These are phyloP conservation scores for Rhynchotus rufescens DNA, from an alignment of 2,797 vertebrate species.

Conservation along the genomic window DNA sequence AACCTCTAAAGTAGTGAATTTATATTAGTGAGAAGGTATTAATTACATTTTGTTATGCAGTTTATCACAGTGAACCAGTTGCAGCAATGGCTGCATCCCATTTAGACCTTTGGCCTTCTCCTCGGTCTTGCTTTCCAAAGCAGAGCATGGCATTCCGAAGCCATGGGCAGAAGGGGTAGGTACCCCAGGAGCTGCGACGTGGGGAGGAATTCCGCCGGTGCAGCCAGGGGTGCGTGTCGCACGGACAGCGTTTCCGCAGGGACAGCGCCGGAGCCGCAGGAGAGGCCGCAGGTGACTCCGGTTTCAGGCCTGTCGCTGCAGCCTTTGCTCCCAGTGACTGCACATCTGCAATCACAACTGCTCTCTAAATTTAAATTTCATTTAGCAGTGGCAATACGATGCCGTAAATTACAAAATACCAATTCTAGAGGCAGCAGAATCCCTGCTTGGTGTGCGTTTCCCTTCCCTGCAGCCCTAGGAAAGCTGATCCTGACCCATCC, in stretches of 20 bases:
- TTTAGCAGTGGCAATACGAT: not conserved
- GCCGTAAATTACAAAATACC: not conserved
- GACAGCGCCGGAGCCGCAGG: not conserved
- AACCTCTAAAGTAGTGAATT: conserved; percentile 38
- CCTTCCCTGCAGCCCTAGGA: not conserved
- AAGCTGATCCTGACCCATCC: not conserved
- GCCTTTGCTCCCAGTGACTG: not conserved
- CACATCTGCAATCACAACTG: not conserved
- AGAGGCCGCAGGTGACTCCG: not conserved
- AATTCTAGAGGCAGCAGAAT: not conserved
- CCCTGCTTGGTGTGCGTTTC: not conserved
- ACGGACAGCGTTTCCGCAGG: not conserved
- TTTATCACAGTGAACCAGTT: not conserved
- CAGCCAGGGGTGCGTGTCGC: too few species aligned
- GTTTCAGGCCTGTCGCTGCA: not conserved
- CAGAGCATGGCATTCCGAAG: not conserved
- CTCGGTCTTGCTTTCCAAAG: not conserved
- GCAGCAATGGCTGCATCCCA: not conserved
- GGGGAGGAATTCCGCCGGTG: not conserved
- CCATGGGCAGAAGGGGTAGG: not conserved
- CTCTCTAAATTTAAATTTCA: not conserved
- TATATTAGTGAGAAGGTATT: not conserved
- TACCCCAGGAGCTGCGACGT: not conserved
- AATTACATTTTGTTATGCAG: not conserved
- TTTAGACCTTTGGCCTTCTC: conserved; percentile 1